phyloP scores from a whole-genome alignment of 2,113 vertebrate species.

The Cinclus cinclus region DNA sequence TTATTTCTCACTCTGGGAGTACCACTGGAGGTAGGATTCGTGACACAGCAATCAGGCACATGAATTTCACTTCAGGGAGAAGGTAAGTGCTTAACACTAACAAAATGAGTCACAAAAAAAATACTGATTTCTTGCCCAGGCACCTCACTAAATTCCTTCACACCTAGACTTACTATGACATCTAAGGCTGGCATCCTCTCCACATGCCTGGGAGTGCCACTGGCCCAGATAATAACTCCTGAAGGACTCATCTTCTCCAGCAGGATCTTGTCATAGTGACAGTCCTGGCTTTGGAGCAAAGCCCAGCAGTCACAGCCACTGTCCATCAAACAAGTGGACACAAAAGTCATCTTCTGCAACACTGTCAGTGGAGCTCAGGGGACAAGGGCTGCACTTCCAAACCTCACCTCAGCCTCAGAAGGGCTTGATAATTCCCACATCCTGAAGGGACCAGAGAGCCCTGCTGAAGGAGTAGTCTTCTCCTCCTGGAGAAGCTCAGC shows the following conservation, averaged over 20 bases:
- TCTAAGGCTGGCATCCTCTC: neutral
- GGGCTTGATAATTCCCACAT: neutral
- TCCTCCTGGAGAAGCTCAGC: neutral
- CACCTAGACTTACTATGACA: neutral
- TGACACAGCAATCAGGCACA: neutral
- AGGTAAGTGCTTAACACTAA: neutral
- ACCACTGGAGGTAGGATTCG: neutral
- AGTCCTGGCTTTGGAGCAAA: fast-evolving
- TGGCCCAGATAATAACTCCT: neutral
- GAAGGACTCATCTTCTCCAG: neutral
- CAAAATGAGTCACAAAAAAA: neutral
- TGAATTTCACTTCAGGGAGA: neutral
- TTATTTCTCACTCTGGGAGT: neutral
- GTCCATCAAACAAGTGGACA: neutral
- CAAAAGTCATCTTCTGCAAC: neutral
- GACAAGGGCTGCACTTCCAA: neutral
- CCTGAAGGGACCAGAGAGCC: neutral
- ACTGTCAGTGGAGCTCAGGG: neutral
- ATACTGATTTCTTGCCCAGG: neutral
- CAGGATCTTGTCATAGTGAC: neutral
- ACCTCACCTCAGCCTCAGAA: neutral
- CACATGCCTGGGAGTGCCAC: neutral
- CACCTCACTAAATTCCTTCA: slow-evolving; percentile 12
- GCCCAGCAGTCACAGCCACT: slow-evolving; percentile 3
- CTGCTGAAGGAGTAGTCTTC: neutral